These are phyloP conservation scores for Nanorana parkeri DNA, from an alignment of 2,113 vertebrate species.

Conservation along the genomic window DNA sequence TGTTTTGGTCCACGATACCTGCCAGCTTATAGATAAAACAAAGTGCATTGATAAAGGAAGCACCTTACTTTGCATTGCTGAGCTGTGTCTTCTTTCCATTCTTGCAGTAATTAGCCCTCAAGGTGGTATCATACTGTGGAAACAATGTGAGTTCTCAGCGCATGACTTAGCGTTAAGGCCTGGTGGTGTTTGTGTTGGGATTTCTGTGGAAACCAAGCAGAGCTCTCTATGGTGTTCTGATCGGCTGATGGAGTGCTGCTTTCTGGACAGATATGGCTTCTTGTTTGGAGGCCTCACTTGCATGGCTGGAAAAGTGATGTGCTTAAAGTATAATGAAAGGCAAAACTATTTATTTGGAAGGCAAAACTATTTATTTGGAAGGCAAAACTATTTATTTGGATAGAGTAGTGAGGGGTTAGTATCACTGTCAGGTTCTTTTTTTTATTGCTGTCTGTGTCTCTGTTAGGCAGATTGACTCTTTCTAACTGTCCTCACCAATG, in stretches of 20 bases:
- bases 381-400: too few relatives aligned
- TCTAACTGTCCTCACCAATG: too few relatives aligned
- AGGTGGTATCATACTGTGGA: conserved; percentile 47
- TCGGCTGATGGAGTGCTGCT: background rate
- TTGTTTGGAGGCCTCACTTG: background rate
- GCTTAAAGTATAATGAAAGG: background rate
- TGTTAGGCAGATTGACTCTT: too few relatives aligned
- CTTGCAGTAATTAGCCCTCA: conserved; percentile 48
- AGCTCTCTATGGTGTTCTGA: background rate
- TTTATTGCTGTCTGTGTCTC: too few relatives aligned
- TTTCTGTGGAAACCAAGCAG: background rate
- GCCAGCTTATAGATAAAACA: too few relatives aligned
- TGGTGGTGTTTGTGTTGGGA: background rate
- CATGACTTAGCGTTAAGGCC: conserved; percentile 31
- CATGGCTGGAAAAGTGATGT: conserved; percentile 6
- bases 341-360: too few relatives aligned
- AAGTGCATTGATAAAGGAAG: too few relatives aligned
- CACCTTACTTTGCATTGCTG: background rate
- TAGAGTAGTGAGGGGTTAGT: too few relatives aligned
- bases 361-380: too few relatives aligned
- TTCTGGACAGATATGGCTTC: background rate
- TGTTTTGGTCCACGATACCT: too few relatives aligned
- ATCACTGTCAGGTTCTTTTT: too few relatives aligned
- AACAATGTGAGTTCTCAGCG: conserved; percentile 45
- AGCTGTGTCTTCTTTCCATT: conserved; percentile 30